Conservation (phyloP, 2,113 vertebrate genomes). For the Bombycilla garrulus region DNA sequence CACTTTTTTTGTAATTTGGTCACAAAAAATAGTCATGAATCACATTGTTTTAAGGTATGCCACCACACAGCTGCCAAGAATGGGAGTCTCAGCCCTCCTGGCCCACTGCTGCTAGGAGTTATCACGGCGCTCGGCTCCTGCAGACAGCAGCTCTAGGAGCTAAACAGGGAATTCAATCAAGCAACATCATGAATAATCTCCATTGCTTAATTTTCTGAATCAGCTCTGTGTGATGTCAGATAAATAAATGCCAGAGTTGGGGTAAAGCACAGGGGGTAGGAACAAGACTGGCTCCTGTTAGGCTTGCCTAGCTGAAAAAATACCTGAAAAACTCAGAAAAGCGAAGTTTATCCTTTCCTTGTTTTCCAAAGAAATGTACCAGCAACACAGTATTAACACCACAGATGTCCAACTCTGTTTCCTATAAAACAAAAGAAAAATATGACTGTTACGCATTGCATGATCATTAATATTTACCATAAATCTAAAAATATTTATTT, state of each 20-base stretch:
- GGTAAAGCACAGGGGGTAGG: not conserved
- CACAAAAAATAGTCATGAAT: not conserved
- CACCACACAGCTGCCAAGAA: not conserved
- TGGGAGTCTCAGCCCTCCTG: not conserved
- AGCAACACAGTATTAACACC: conserved; percentile 86
- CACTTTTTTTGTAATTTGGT: not conserved
- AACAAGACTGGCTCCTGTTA: not conserved
- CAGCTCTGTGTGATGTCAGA: not conserved
- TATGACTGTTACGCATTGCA: not conserved
- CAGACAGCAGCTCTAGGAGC: not conserved
- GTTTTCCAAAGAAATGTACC: conserved; percentile 89
- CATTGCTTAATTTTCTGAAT: not conserved
- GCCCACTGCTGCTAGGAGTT: not conserved
- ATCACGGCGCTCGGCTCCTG: not conserved
- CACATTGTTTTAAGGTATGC: not conserved
- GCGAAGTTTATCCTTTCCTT: conserved; percentile 85
- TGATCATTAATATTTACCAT: not conserved
- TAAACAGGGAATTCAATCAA: not conserved
- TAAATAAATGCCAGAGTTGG: not conserved
- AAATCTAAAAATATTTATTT: not conserved
- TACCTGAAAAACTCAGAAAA: conserved; percentile 91
- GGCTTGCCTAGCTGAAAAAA: not conserved
- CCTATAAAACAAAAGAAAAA: conserved; percentile 59
- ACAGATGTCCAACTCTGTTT: conserved; percentile 49
- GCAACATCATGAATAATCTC: not conserved